Evolutionary conservation across 1,140 invertebrate genomes (phyloP).

Genomic region (Drosophila kurseongensis): DNA sequence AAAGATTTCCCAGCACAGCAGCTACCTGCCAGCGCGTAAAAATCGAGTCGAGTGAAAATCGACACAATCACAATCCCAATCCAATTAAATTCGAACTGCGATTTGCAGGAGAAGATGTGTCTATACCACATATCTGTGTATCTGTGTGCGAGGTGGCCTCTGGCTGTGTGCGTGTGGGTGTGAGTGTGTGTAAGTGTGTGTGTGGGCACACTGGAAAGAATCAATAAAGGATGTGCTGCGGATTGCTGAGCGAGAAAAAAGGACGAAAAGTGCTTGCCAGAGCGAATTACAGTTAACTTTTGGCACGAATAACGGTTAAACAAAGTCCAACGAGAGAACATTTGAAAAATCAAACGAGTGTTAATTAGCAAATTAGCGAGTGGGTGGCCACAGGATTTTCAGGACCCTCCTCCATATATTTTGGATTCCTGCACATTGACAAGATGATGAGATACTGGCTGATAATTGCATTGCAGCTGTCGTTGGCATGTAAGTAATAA

Average conservation of each 20-base stretch:
- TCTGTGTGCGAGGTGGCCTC: slow-evolving; percentile 36
- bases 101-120: slow-evolving; percentile 36
- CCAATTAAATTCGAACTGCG: slow-evolving; percentile 30
- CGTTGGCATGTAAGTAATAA: slow-evolving; percentile 63
- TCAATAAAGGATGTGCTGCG: slow-evolving; percentile 81
- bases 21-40: slow-evolving; percentile 40
- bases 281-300: slow-evolving; percentile 23
- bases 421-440: slow-evolving; percentile 4
- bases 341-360: slow-evolving; percentile 1
- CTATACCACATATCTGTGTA: slow-evolving; percentile 33
- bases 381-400: slow-evolving; percentile 3
- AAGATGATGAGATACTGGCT: slow-evolving; percentile 64
- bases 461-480: slow-evolving; percentile 58
- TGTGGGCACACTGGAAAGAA: slow-evolving; percentile 75
- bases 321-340: background rate
- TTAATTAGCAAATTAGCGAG: slow-evolving; percentile 15
- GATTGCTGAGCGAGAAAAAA: slow-evolving; percentile 58
- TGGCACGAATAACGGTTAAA: slow-evolving; percentile 7
- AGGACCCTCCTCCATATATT: background rate
- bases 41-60: slow-evolving; percentile 13
- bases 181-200: slow-evolving; percentile 43
- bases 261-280: slow-evolving; percentile 31
- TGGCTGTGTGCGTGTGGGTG: slow-evolving; percentile 54
- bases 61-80: background rate
- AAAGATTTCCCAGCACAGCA: slow-evolving; percentile 19